Evolutionary conservation across 2,888 invertebrate genomes (phyloP).

Genomic region (Sycophila texana): DNA sequence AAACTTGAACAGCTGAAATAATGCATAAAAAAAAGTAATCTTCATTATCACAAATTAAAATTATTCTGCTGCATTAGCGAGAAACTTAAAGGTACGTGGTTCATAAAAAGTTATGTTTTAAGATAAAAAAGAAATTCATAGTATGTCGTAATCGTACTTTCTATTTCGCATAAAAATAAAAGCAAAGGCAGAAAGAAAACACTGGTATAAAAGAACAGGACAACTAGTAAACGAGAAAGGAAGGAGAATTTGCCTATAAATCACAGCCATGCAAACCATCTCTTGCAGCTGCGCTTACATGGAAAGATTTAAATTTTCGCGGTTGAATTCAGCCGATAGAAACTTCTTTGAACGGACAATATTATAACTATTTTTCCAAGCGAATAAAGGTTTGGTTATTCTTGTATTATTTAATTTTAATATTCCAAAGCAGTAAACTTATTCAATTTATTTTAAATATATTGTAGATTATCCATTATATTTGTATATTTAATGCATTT

Average conservation of each 20-base stretch:
- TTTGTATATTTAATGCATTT: too few species aligned
- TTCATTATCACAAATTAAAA: too few species aligned
- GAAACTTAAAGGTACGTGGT: too few species aligned
- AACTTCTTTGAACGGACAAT: conserved; percentile 18
- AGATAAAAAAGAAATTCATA: conserved; percentile 17
- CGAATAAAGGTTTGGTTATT: neutral
- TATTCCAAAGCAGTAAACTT: too few species aligned
- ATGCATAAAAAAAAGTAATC: too few species aligned
- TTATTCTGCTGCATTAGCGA: too few species aligned
- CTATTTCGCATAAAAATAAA: neutral
- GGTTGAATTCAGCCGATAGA: conserved; percentile 26
- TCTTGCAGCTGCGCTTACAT: conserved; percentile 42
- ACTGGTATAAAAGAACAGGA: neutral
- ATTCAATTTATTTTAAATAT: too few species aligned
- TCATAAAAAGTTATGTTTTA: too few species aligned
- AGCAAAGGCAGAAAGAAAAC: neutral
- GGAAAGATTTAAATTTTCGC: conserved; percentile 45
- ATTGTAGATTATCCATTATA: too few species aligned
- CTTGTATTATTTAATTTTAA: neutral
- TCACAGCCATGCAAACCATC: conserved; percentile 44
- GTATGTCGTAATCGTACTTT: conserved; percentile 27
- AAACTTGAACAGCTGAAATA: too few species aligned
- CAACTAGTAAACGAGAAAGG: conserved; percentile 42
- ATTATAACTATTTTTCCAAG: neutral
- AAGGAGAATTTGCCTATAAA: conserved; percentile 52